Conservation (phyloP, 2,888 invertebrate genomes). For the Vannuccia rotundouncinata region DNA sequence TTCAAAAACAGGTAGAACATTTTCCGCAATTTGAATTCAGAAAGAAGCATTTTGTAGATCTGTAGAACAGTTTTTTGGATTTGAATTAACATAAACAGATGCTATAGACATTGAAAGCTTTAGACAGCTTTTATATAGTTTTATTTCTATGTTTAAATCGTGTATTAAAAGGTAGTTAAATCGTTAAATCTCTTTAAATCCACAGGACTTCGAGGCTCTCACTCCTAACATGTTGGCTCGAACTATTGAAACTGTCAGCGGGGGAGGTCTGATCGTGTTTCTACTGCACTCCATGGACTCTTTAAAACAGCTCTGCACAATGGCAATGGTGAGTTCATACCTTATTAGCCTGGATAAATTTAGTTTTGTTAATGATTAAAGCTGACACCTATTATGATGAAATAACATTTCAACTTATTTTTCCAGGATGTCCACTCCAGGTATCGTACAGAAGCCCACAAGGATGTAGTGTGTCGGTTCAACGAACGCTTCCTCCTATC, state of each 20-base stretch:
- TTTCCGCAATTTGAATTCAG: too few species aligned
- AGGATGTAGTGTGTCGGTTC: conserved; percentile 82
- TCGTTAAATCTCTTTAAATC: too few species aligned
- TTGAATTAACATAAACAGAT: too few species aligned
- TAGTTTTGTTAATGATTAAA: too few species aligned
- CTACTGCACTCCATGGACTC: conserved; percentile 75
- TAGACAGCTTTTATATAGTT: too few species aligned
- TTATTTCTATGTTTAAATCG: too few species aligned
- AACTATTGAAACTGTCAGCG: conserved; percentile 95
- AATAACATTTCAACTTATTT: neutral
- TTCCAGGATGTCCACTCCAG: conserved; percentile 80
- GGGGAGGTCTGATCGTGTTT: conserved; percentile 78
- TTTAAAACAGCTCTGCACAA: conserved; percentile 83
- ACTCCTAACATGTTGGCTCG: conserved; percentile 92
- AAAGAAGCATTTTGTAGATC: too few species aligned
- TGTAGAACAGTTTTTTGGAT: too few species aligned
- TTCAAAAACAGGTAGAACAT: too few species aligned
- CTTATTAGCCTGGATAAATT: neutral
- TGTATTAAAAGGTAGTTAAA: too few species aligned
- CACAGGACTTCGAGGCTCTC: conserved; percentile 95
- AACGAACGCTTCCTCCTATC: conserved; percentile 91
- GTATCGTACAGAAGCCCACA: conserved; percentile 87
- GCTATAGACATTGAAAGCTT: too few species aligned
- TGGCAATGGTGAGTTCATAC: conserved; percentile 68
- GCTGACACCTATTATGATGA: neutral